Percentiles rank a stretch among this genome's conserved stretches.
phyloP scores from a whole-genome alignment of 2,888 invertebrate species.

The Pristionchus entomophagus region DNA sequence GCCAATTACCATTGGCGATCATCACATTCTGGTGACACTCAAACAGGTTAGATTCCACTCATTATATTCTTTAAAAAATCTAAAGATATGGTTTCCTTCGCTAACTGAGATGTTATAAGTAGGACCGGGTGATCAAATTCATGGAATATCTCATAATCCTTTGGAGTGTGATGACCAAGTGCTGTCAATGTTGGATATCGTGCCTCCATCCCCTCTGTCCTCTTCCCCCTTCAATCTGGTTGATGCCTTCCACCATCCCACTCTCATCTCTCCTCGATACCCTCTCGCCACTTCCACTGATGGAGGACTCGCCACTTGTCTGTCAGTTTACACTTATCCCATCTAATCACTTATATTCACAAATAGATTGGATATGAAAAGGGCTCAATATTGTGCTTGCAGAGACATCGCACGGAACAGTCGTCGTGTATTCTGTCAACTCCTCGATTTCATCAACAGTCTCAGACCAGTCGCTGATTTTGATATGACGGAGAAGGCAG shows the following conservation, averaged over 20 bases:
- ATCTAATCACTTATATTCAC: too few relatives aligned
- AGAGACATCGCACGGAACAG: slow-evolving; percentile 28
- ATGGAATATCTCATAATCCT: too few relatives aligned
- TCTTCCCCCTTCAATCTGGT: not conserved
- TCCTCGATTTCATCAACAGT: slow-evolving; percentile 44
- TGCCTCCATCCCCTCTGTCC: not conserved
- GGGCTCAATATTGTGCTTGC: not conserved
- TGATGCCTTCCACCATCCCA: slow-evolving; percentile 35
- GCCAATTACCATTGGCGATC: not conserved
- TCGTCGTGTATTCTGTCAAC: slow-evolving; percentile 36
- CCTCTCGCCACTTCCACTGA: not conserved
- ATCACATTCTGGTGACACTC: slow-evolving; percentile 15
- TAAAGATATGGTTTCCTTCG: not conserved
- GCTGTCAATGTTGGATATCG: not conserved
- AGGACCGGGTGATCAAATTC: too few relatives aligned
- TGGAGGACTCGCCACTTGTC: slow-evolving; percentile 31
- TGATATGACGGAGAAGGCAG: not conserved
- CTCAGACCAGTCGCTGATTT: slow-evolving; percentile 45
- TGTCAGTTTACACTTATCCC: not conserved
- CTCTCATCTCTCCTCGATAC: slow-evolving; percentile 33
- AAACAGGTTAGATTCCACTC: not conserved
- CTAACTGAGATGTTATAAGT: not conserved
- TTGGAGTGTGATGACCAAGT: slow-evolving; percentile 43
- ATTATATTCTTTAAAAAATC: not conserved
- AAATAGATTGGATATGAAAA: too few relatives aligned